Evolutionary conservation across 2,888 invertebrate species (phyloP).

Genomic region (Nesidiocoris tenuis): DNA sequence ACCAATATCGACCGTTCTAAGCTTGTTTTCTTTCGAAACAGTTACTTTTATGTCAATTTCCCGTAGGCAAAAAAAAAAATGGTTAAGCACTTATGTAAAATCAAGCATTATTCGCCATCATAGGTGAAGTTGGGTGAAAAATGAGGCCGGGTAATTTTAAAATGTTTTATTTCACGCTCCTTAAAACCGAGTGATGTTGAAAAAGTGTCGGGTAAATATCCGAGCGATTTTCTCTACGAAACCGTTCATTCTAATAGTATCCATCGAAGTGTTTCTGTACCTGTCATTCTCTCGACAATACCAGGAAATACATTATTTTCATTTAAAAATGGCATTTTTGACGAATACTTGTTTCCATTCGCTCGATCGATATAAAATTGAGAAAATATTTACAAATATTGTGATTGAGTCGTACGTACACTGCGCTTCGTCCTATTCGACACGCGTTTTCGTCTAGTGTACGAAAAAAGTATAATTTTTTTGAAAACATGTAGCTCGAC

Average conservation of each 20-base stretch:
- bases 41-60: too few relatives aligned
- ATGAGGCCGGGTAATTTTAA: background rate
- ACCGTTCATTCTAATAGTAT: background rate
- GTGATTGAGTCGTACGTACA: slow-evolving; percentile 18
- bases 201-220: slow-evolving; percentile 19
- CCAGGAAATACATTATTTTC: background rate
- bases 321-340: slow-evolving; percentile 34
- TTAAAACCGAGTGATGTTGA: slow-evolving; percentile 6
- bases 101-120: background rate
- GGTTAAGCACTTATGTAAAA: too few relatives aligned
- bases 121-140: background rate
- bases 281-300: slow-evolving; percentile 2
- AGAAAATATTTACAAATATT: slow-evolving; percentile 40
- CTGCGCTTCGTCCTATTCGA: too few relatives aligned
- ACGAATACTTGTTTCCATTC: slow-evolving; percentile 15
- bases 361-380: slow-evolving; percentile 32
- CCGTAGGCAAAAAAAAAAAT: too few relatives aligned
- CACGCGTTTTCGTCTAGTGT: background rate
- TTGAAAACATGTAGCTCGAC: slow-evolving; percentile 11
- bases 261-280: background rate
- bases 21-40: too few relatives aligned
- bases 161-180: slow-evolving; percentile 33
- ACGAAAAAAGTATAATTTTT: slow-evolving; percentile 14
- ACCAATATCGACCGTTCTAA: too few relatives aligned
- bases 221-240: slow-evolving; percentile 9